These are phyloP conservation scores for Cololabis saira DNA, from an alignment of 2,113 vertebrate genomes.

Conservation along the genomic window DNA sequence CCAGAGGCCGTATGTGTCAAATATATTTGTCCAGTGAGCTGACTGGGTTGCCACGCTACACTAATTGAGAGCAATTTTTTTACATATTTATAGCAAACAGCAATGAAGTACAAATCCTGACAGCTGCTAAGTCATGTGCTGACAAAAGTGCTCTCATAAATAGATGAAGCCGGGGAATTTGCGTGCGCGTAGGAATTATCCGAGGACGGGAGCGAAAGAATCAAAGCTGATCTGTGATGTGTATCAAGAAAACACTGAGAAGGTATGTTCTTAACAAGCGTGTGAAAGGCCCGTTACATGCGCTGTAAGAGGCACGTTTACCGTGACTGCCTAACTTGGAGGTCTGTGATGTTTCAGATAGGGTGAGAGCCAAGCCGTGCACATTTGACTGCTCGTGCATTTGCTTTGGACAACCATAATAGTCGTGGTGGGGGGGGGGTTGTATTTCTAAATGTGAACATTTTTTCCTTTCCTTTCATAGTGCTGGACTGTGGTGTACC, in stretches of 20 bases:
- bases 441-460: too few species aligned
- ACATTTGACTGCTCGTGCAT: constrained; percentile 23
- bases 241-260: constrained; percentile 60
- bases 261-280: constrained; percentile 36
- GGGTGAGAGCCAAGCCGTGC: constrained; percentile 34
- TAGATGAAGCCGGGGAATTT: constrained; percentile 48
- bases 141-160: constrained; percentile 15
- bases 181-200: constrained; percentile 44
- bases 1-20: too few species aligned
- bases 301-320: constrained; percentile 41
- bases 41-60: too few species aligned
- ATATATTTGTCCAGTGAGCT: too few species aligned
- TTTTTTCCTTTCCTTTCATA: too few species aligned
- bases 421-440: not conserved
- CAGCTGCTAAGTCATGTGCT: constrained; percentile 33
- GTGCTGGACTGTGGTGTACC: too few species aligned
- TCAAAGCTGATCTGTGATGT: constrained; percentile 49
- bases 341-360: constrained; percentile 47
- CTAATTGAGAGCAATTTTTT: too few species aligned
- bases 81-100: not conserved
- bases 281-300: constrained; percentile 31
- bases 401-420: constrained; percentile 16
- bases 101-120: not conserved
- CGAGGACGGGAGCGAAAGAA: constrained; percentile 13
- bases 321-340: constrained; percentile 31